Evolutionary conservation across 1,140 invertebrate genomes (phyloP).

Genomic region (Cryptotermes secundus): DNA sequence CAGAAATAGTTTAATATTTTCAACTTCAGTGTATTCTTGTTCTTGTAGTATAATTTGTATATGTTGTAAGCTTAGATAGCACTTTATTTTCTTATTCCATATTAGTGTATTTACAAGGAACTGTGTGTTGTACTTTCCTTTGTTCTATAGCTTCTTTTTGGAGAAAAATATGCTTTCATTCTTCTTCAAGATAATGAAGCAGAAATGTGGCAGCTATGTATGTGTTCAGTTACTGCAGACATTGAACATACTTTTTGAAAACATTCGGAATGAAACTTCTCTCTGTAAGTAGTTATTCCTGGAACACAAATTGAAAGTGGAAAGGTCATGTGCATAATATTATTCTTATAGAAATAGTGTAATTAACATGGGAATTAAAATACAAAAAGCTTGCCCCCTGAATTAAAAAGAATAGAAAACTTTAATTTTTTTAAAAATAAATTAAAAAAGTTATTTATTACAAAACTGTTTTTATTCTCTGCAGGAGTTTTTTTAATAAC

Average conservation of each 20-base stretch:
- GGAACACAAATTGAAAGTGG: too few species aligned
- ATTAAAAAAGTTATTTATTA: too few species aligned
- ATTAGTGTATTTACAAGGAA: background rate
- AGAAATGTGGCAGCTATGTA: constrained; percentile 95
- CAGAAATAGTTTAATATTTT: too few species aligned
- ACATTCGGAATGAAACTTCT: constrained; percentile 97
- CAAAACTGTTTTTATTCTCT: too few species aligned
- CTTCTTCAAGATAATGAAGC: constrained; percentile 95
- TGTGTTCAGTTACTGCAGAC: constrained; percentile 98
- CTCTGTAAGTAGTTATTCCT: constrained; percentile 75
- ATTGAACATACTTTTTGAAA: constrained; percentile 98
- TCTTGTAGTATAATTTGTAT: too few species aligned
- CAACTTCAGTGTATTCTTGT: too few species aligned
- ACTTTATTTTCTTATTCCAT: background rate
- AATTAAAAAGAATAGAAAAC: too few species aligned
- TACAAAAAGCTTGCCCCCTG: too few species aligned
- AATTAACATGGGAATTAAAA: too few species aligned
- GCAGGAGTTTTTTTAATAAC: too few species aligned
- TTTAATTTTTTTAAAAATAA: too few species aligned
- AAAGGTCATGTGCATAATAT: background rate
- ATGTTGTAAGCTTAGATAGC: too few species aligned
- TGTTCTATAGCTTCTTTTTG: constrained; percentile 86
- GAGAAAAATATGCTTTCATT: constrained; percentile 99
- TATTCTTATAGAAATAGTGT: background rate
- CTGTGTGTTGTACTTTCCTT: constrained; percentile 35